These are phyloP conservation scores for Perdita meconis DNA, from an alignment of 2,888 invertebrate genomes.

Conservation along the genomic window DNA sequence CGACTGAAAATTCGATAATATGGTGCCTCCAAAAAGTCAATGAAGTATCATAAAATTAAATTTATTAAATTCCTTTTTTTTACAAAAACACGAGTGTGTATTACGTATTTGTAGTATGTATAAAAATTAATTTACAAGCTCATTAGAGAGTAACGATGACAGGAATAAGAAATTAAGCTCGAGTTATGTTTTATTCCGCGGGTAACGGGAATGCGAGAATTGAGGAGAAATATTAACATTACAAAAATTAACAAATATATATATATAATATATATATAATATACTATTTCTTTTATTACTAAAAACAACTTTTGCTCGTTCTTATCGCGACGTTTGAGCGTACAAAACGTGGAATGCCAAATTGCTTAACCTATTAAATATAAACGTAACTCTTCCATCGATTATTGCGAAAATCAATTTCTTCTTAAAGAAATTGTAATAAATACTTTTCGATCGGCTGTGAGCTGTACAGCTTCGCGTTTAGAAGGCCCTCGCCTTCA, in stretches of 20 bases:
- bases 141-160: slow-evolving; percentile 51
- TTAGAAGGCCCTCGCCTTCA: slow-evolving; percentile 19
- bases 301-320: slow-evolving; percentile 43
- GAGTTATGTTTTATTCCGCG: slow-evolving; percentile 57
- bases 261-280: too few species aligned
- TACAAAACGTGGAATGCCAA: slow-evolving; percentile 12
- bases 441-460: neutral
- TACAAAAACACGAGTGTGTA: slow-evolving; percentile 63
- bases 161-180: slow-evolving; percentile 57
- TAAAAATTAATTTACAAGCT: slow-evolving; percentile 69
- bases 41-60: slow-evolving; percentile 26
- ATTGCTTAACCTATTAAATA: neutral
- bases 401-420: neutral
- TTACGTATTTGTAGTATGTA: slow-evolving; percentile 54
- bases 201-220: slow-evolving; percentile 38
- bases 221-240: slow-evolving; percentile 55
- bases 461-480: slow-evolving; percentile 7
- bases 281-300: slow-evolving; percentile 51
- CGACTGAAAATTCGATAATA: too few species aligned
- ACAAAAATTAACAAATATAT: slow-evolving; percentile 65
- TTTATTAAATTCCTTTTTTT: slow-evolving; percentile 51
- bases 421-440: too few species aligned
- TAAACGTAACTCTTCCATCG: neutral
- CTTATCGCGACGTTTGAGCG: slow-evolving; percentile 17
- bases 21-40: too few species aligned